Conservation (phyloP, 2,113 vertebrate genomes). For the Rana temporaria region DNA sequence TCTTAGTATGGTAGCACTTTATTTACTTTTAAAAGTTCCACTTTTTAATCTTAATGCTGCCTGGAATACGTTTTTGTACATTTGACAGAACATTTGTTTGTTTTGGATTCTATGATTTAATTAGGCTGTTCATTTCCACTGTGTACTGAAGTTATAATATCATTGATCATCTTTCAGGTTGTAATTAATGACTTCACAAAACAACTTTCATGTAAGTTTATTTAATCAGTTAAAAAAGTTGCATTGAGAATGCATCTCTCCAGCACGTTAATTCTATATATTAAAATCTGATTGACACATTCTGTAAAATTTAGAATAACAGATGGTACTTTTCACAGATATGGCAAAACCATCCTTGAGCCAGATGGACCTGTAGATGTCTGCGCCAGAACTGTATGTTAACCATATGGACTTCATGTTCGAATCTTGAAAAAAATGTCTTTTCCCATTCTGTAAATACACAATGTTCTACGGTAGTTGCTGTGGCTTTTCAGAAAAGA, state of each 20-base stretch:
- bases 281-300: background rate
- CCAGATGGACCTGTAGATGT: slow-evolving; percentile 37
- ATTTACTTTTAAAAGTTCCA: background rate
- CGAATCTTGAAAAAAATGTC: too few relatives aligned
- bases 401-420: slow-evolving; percentile 40
- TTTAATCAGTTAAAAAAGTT: background rate
- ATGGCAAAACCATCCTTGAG: background rate
- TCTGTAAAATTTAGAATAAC: background rate
- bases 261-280: background rate
- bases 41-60: background rate
- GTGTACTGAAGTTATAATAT: background rate
- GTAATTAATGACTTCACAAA: slow-evolving; percentile 9
- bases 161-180: slow-evolving; percentile 17
- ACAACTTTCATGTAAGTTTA: background rate
- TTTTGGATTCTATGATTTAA: background rate
- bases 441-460: too few relatives aligned
- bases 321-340: slow-evolving; percentile 11
- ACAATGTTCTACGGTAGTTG: too few relatives aligned
- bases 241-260: background rate
- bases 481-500: too few relatives aligned
- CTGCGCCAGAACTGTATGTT: slow-evolving; percentile 25
- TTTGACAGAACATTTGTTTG: slow-evolving; percentile 5
- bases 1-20: too few relatives aligned
- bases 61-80: background rate
- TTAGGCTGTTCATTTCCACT: background rate